These are phyloP conservation scores for Gymnocephalus cernua DNA, from an alignment of 2,113 vertebrate genomes.

Conservation along the genomic window DNA sequence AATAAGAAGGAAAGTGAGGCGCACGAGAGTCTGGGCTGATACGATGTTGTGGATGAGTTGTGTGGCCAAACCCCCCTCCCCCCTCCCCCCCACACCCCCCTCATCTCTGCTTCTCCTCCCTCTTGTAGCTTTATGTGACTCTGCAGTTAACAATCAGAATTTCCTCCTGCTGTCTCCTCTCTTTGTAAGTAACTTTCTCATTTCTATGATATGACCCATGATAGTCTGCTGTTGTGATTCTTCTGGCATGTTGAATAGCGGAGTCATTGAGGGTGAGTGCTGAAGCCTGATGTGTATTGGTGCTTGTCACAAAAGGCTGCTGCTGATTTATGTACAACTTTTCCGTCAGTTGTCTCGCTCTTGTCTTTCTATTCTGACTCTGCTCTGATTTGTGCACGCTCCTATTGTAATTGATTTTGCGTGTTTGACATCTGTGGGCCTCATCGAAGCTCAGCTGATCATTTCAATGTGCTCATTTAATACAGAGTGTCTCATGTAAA, in stretches of 20 bases:
- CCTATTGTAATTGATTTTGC: constrained; percentile 18
- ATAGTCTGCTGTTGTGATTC: background rate
- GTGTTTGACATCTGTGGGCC: constrained; percentile 54
- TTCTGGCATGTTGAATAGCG: background rate
- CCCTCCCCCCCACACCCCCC: constrained; percentile 29
- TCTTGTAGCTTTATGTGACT: constrained; percentile 93
- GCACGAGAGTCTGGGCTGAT: constrained; percentile 85
- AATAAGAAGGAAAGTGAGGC: constrained; percentile 93
- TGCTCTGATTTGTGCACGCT: background rate
- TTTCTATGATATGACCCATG: constrained; percentile 45
- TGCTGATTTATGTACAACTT: constrained; percentile 49
- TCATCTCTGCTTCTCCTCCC: constrained; percentile 84
- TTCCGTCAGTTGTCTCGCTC: constrained; percentile 16
- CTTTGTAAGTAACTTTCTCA: constrained; percentile 97
- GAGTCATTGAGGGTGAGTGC: background rate
- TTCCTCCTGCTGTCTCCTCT: constrained; percentile 91
- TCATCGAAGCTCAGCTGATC: constrained; percentile 42
- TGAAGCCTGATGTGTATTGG: background rate
- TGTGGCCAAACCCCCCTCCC: constrained; percentile 50
- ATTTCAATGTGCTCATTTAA: constrained; percentile 55
- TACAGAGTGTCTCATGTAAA: constrained; percentile 48
- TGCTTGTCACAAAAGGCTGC: constrained; percentile 36
- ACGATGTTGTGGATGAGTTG: constrained; percentile 85
- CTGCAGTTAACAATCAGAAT: constrained; percentile 94
- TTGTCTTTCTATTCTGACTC: background rate